Conservation (phyloP, 1,140 invertebrate genomes). For the Orius insidiosus region DNA sequence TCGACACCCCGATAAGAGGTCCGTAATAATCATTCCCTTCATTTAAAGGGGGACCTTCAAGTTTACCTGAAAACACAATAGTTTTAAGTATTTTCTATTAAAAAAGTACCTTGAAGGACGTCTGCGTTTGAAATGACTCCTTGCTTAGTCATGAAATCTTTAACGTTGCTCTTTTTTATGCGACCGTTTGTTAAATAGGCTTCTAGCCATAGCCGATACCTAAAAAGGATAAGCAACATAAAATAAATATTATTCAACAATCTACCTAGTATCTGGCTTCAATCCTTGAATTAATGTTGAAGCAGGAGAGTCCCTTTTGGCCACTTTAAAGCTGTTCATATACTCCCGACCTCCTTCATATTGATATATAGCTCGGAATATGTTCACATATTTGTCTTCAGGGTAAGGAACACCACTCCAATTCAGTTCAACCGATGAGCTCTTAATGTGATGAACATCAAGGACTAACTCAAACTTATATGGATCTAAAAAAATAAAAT, state of each 20-base stretch:
- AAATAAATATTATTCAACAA: neutral
- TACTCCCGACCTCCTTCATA: slow-evolving; percentile 55
- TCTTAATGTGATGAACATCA: slow-evolving; percentile 52
- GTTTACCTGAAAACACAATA: slow-evolving; percentile 11
- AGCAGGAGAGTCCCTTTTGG: slow-evolving; percentile 51
- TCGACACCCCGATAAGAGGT: slow-evolving; percentile 67
- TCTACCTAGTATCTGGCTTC: slow-evolving; percentile 52
- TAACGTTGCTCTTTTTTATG: slow-evolving; percentile 73
- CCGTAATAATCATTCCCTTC: slow-evolving; percentile 57
- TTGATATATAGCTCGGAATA: slow-evolving; percentile 70
- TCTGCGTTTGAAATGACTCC: slow-evolving; percentile 36
- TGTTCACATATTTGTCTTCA: slow-evolving; percentile 77
- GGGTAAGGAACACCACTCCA: slow-evolving; percentile 73
- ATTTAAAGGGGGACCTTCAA: slow-evolving; percentile 10
- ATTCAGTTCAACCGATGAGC: slow-evolving; percentile 52
- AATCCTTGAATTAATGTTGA: slow-evolving; percentile 49
- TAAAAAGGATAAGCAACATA: slow-evolving; percentile 21
- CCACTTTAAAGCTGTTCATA: slow-evolving; percentile 64
- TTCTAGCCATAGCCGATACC: slow-evolving; percentile 71
- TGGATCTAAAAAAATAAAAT: slow-evolving; percentile 34
- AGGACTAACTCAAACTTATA: slow-evolving; percentile 65
- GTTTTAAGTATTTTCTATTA: slow-evolving; percentile 18
- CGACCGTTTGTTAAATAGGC: slow-evolving; percentile 74
- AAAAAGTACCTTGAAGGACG: slow-evolving; percentile 30
- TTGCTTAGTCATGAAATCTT: slow-evolving; percentile 71